Conservation (phyloP, 2,888 invertebrate genomes). For the Chalcosyrphus nemorum region DNA sequence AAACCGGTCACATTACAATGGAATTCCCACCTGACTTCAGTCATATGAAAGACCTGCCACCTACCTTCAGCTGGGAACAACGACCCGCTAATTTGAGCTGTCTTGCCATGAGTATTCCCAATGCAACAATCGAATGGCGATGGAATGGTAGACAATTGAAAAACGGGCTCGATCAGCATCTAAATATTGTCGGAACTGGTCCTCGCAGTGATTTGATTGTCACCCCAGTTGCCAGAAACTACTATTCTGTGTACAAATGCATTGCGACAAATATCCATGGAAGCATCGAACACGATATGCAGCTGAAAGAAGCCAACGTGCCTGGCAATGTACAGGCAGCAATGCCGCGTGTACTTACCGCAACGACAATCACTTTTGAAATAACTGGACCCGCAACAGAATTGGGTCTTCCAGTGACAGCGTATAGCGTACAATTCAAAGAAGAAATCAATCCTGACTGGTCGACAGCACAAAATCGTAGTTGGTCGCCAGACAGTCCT, state of each 20-base stretch:
- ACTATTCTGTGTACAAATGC: conserved; percentile 91
- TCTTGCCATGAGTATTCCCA: conserved; percentile 93
- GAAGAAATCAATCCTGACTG: conserved; percentile 86
- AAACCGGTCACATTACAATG: conserved; percentile 91
- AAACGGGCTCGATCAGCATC: conserved; percentile 82
- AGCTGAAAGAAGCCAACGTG: conserved; percentile 88
- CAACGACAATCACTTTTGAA: conserved; percentile 92
- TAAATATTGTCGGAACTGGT: conserved; percentile 86
- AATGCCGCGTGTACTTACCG: conserved; percentile 87
- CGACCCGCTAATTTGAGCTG: conserved; percentile 93
- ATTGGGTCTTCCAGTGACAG: conserved; percentile 89
- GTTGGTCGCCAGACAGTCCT: conserved; percentile 91
- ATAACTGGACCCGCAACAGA: conserved; percentile 89
- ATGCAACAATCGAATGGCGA: conserved; percentile 95
- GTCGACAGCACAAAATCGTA: conserved; percentile 87
- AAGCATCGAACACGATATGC: conserved; percentile 86
- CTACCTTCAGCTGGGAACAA: conserved; percentile 92
- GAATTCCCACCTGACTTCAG: conserved; percentile 92
- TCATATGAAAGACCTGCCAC: conserved; percentile 86
- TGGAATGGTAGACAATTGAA: conserved; percentile 84
- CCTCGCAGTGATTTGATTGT: conserved; percentile 89
- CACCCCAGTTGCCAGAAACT: conserved; percentile 85
- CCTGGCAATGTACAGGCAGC: conserved; percentile 87
- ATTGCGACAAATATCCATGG: conserved; percentile 91
- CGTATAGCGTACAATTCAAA: conserved; percentile 90